Evolutionary conservation across 2,113 vertebrate genomes (phyloP).

Genomic region (Raphicerus campestris): DNA sequence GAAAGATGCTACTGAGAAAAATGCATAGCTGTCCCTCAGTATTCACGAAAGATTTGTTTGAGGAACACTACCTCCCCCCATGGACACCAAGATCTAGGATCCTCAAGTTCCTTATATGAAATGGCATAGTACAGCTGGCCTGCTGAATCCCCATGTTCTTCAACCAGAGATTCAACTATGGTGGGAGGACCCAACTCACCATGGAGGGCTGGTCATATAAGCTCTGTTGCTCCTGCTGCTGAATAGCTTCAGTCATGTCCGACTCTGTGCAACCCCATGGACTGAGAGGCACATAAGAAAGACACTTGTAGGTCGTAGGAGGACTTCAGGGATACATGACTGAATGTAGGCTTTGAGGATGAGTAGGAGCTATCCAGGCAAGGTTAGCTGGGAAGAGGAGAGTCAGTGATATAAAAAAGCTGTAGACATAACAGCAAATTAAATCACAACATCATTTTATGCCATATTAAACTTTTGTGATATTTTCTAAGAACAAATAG

Average conservation of each 20-base stretch:
- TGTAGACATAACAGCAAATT: not conserved
- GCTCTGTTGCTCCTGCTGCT: too few relatives aligned
- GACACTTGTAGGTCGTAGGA: not conserved
- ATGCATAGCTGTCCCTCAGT: not conserved
- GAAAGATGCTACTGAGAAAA: not conserved
- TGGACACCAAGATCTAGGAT: not conserved
- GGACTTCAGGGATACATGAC: not conserved
- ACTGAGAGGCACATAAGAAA: not conserved
- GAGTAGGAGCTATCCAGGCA: not conserved
- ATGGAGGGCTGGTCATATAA: not conserved
- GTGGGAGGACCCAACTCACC: not conserved
- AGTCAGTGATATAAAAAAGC: not conserved
- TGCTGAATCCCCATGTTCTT: not conserved
- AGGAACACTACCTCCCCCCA: too few relatives aligned
- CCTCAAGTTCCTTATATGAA: not conserved
- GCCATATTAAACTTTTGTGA: not conserved
- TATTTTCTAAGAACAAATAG: not conserved
- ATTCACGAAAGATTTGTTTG: rapidly evolving
- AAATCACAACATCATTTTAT: not conserved
- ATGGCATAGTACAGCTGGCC: too few relatives aligned
- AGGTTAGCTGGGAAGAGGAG: not conserved
- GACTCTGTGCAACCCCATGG: too few relatives aligned
- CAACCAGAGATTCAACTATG: not conserved
- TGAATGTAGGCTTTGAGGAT: not conserved
- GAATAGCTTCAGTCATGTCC: too few relatives aligned